Conservation (phyloP, 2,113 vertebrate genomes). For the Melanotaenia duboulayi region DNA sequence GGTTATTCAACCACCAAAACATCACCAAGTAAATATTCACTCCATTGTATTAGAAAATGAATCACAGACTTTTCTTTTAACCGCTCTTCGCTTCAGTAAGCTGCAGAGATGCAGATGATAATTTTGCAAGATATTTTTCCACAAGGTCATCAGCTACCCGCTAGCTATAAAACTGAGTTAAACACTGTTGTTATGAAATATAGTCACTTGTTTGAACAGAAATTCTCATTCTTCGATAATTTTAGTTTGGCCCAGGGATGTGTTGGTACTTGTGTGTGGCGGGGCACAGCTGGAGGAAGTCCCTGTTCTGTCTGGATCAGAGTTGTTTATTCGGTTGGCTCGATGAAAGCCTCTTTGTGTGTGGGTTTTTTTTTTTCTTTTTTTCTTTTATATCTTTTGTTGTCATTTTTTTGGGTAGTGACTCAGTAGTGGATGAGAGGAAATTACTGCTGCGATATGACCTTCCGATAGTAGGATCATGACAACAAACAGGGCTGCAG, state of each 20-base stretch:
- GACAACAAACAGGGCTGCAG: slow-evolving; percentile 23
- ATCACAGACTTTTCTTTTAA: slow-evolving; percentile 6
- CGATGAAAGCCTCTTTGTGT: slow-evolving; percentile 38
- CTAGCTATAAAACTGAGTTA: slow-evolving; percentile 33
- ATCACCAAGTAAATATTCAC: background rate
- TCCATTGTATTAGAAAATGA: background rate
- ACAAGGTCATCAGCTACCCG: slow-evolving; percentile 27
- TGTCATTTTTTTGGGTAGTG: slow-evolving; percentile 38
- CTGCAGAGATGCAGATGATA: too few relatives aligned
- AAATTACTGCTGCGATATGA: slow-evolving; percentile 27
- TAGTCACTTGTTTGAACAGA: background rate
- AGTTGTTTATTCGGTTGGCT: slow-evolving; percentile 35
- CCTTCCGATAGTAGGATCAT: slow-evolving; percentile 32
- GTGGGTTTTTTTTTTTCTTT: slow-evolving; percentile 28
- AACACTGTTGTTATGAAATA: background rate
- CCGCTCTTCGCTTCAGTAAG: background rate
- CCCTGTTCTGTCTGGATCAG: slow-evolving; percentile 20
- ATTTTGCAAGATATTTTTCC: background rate
- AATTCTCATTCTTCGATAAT: background rate
- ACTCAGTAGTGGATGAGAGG: slow-evolving; percentile 47
- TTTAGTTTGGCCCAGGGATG: background rate
- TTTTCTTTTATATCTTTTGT: too few relatives aligned
- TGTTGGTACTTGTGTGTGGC: background rate
- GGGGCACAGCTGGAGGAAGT: slow-evolving; percentile 14
- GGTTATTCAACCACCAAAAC: background rate